Evolutionary conservation across 92 coral and sea anemone genomes (phyloP), one percentile per base, ranked within the genome.

Genomic region (Scolanthus callimorphus): DNA sequence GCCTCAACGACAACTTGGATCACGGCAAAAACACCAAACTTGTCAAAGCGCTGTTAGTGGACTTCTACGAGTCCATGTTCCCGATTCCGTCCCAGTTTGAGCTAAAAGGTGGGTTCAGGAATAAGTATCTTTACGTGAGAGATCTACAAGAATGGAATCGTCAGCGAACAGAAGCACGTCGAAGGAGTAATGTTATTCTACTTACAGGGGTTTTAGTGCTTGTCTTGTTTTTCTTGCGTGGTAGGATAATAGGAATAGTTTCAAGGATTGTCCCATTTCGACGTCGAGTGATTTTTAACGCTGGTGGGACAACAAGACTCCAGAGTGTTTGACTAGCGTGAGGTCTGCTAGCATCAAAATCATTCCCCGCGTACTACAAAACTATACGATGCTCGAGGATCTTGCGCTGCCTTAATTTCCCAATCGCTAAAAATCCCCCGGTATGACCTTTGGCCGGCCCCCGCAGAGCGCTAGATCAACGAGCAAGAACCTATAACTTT

Each of bases 11-110:
- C 65, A 94, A 94, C 67, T 82, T 94, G 29, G 92, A 75, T 37
- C 99, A 94, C 55, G 76, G 66, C 29, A 71, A 79, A 20, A 84
- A 89, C 34, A 90, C 99, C 38, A 48, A 59, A 2, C 66, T 84
- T 3, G 78, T 89, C 48, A 84, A 90, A 39, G 84, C 90, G 0
- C 57, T 94, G 46, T 59, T 94, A 66, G 96, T 94, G 38, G 99
- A 94, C 53, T 94, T 94, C 38, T 94, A 94, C 65, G 79, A 94
- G 71, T 80, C 99, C 1, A 51, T 94, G 19, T 94, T 94, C 20
- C 99, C 99, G 0, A 61, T 69, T 19, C 97, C 97, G 4, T 94
- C 99, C 2, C 96, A 89, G 82, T 94, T 94, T 63, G 99, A 94
- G 52, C 60, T 94, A 57, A 75, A 81, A 12, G 54, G 27, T 29